Evolutionary conservation across 2,113 vertebrate genomes (phyloP).

Genomic region (Merops nubicus): DNA sequence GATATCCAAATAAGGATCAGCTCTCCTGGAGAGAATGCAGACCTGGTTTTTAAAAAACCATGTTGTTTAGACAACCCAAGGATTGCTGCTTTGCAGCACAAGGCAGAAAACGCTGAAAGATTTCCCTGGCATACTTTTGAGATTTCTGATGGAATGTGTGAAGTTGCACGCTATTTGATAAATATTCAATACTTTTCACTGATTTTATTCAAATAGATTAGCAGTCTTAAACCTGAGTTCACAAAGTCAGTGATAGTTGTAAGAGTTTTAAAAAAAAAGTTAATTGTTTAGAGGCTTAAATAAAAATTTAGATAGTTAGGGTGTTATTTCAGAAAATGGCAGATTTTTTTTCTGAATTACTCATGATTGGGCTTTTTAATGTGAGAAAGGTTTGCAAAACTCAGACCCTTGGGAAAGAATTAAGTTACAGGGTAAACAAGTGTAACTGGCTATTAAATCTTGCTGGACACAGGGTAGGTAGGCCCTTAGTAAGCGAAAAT

Average conservation of each 20-base stretch:
- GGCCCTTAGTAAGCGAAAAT: not conserved
- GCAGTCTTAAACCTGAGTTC: not conserved
- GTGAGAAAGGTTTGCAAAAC: not conserved
- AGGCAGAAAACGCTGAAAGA: not conserved
- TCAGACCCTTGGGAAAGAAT: not conserved
- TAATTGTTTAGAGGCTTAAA: not conserved
- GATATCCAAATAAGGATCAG: not conserved
- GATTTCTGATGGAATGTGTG: not conserved
- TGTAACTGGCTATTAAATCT: not conserved
- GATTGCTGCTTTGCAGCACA: not conserved
- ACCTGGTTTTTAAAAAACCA: not conserved
- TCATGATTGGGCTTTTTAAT: not conserved
- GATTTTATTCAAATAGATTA: not conserved
- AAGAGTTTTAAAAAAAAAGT: not conserved
- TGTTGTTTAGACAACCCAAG: not conserved
- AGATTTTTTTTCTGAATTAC: not conserved
- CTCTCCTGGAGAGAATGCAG: constrained; percentile 9
- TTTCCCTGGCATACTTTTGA: not conserved
- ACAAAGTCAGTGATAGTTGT: not conserved
- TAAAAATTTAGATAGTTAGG: not conserved
- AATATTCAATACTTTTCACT: not conserved
- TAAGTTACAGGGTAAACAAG: not conserved
- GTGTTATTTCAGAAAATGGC: not conserved
- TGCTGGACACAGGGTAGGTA: not conserved
- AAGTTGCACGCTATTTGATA: not conserved